Percentiles rank a stretch among this genome's conserved stretches.
Conservation (phyloP, 2,797 vertebrate species). For the Scarus forsteni region DNA sequence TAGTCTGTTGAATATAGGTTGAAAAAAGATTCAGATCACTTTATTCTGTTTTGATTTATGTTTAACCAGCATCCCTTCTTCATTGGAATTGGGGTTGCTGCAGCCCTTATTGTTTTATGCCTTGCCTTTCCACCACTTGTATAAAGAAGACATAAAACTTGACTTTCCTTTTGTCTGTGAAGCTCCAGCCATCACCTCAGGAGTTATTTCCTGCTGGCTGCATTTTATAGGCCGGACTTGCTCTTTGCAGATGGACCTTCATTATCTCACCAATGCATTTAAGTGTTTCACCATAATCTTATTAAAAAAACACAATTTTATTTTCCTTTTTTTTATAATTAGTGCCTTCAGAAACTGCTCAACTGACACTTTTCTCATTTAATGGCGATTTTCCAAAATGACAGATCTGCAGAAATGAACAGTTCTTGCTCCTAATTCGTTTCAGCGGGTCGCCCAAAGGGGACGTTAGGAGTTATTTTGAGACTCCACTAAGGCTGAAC, state of each 20-base stretch:
- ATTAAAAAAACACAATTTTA: background rate
- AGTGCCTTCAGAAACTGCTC: constrained; percentile 1
- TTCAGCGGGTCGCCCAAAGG: background rate
- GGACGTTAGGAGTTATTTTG: background rate
- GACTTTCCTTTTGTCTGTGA: no score
- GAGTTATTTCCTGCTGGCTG: constrained; percentile 11
- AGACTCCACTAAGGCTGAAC: background rate
- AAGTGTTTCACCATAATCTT: background rate
- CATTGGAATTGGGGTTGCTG: no score
- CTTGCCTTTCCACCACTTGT: no score
- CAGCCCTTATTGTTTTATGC: no score
- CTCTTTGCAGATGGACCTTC: constrained; percentile 22
- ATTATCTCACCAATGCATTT: constrained; percentile 13
- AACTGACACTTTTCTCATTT: constrained; percentile 19
- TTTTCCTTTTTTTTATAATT: constrained; percentile 9
- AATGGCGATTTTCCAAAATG: constrained; percentile 6
- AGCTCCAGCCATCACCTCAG: constrained; percentile 1
- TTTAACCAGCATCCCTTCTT: no score
- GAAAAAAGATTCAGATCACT: no score
- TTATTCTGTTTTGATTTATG: no score
- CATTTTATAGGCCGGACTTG: constrained; percentile 9
- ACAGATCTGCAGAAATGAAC: background rate
- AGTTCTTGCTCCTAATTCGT: background rate
- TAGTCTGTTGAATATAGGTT: no score
- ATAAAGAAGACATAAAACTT: no score